Base-by-base conservation (phyloP, 2,797 vertebrate genomes). In the Oryzias sinensis region DNA sequence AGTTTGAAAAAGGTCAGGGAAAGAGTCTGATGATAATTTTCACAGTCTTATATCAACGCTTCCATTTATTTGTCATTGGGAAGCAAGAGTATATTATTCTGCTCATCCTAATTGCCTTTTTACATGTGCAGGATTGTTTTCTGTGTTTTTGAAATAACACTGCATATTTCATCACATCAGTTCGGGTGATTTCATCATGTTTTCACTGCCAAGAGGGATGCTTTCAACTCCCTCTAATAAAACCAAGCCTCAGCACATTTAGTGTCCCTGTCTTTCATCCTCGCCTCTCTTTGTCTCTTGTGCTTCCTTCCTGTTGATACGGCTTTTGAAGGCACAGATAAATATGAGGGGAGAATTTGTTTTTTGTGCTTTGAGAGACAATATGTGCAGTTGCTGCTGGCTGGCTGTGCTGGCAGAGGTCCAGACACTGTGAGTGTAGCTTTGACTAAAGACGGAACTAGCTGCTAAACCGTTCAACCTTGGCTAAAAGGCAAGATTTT, bases 171-270 rank as follows among this genome's bases (percentile, higher is more conserved):
- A 73, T 84, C 79, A 80, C 63, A 60, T 80, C 73, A 70, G 46
- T 48, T 1, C 52, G 46, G 65, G 56, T 14, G 15, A 66, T 86
- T 86, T 83, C 83, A 83, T 84, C 82, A 82, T 74, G 66, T 60
- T 67, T 61, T 5, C 53, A 70, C 59, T 74, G 84, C 77, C 76
- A 66, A 60, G 45, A 63, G 75, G 64, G 62, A 81, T 6, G 67
- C 79, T 81, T 85, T 80, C 78, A 85, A 71, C 47, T 54, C 49
- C 14, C 48, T 62, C 41, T 72, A 79, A 75, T 84, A 81, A 80
- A 82, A 65, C 56, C 57, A 14, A 68, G 62, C 64, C 68, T 70
- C 73, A 72, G 80, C 81, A 81, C 71, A 81, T 74, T 76, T 59
- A 48, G 58, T 52, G 74, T 74, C 58, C 55, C 46, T 6, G 63